phyloP scores from a whole-genome alignment of 2,888 invertebrate species.

The Lathronympha strigana region DNA sequence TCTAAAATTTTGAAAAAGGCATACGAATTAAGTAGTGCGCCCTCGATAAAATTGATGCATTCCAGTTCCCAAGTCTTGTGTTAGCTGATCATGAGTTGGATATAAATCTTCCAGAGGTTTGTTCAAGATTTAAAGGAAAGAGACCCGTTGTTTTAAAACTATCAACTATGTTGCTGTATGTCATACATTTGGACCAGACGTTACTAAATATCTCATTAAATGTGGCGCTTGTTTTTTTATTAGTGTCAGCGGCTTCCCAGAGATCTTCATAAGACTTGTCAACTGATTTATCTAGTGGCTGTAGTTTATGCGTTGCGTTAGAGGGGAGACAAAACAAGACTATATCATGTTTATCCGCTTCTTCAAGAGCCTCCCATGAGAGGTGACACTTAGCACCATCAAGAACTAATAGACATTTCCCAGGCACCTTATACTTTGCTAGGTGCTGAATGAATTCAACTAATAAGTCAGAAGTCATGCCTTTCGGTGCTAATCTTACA shows the following conservation, averaged over 20 bases:
- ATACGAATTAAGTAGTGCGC: no score
- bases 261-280: slow-evolving; percentile 41
- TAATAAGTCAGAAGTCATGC: slow-evolving; percentile 43
- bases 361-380: slow-evolving; percentile 41
- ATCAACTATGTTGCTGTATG: no score
- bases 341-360: slow-evolving; percentile 43
- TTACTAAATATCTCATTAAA: no score
- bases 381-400: slow-evolving; percentile 42
- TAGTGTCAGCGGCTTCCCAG: slow-evolving; percentile 31
- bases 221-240: no score
- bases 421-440: slow-evolving; percentile 38
- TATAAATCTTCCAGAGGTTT: no score
- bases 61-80: no score
- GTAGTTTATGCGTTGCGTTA: slow-evolving; percentile 1
- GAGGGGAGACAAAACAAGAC: slow-evolving; percentile 41
- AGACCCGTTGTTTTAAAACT: no score
- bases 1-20: no score
- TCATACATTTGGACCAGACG: no score
- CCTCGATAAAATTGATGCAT: no score
- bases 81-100: no score
- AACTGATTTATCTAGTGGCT: slow-evolving; percentile 42
- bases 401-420: slow-evolving; percentile 44
- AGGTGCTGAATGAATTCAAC: slow-evolving; percentile 43
- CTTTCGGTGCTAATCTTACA: slow-evolving; percentile 44
- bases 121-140: no score